These are phyloP conservation scores for Patella caerulea DNA, from an alignment of 2,888 invertebrate species.

Conservation along the genomic window DNA sequence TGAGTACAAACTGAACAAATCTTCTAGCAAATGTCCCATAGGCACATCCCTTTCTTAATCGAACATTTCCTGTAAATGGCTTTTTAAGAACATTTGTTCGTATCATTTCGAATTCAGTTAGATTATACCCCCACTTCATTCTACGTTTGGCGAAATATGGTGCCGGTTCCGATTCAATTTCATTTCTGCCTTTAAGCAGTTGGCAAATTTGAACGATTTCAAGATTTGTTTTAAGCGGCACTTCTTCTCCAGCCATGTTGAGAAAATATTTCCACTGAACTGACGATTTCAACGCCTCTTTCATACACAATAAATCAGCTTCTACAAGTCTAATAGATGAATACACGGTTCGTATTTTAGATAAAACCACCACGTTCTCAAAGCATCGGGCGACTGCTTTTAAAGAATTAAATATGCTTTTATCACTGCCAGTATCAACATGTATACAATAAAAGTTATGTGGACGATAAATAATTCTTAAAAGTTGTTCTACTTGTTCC, in stretches of 20 bases:
- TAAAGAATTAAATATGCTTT: slow-evolving; percentile 22
- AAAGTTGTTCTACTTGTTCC: slow-evolving; percentile 55
- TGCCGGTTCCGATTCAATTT: slow-evolving; percentile 53
- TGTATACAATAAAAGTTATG: slow-evolving; percentile 69
- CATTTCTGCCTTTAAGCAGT: slow-evolving; percentile 66
- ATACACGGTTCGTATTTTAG: slow-evolving; percentile 44
- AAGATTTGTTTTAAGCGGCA: slow-evolving; percentile 66
- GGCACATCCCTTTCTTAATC: slow-evolving; percentile 60
- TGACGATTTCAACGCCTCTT: slow-evolving; percentile 30
- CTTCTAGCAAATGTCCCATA: slow-evolving; percentile 59
- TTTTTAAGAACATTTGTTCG: slow-evolving; percentile 37
- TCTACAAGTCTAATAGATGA: slow-evolving; percentile 42
- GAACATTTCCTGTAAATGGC: slow-evolving; percentile 38
- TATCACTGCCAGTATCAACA: slow-evolving; percentile 47
- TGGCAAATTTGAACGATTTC: slow-evolving; percentile 66
- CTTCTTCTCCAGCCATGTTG: slow-evolving; percentile 67
- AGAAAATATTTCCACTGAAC: slow-evolving; percentile 68
- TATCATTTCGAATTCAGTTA: slow-evolving; percentile 30
- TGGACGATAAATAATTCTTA: slow-evolving; percentile 62
- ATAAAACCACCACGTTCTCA: slow-evolving; percentile 56
- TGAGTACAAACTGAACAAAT: slow-evolving; percentile 60
- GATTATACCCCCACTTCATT: slow-evolving; percentile 31
- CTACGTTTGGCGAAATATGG: slow-evolving; percentile 31
- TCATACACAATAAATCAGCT: slow-evolving; percentile 50
- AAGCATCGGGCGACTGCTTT: slow-evolving; percentile 48